Base-by-base conservation (phyloP, 2,113 vertebrate species). In the Pyxicephalus adspersus region DNA sequence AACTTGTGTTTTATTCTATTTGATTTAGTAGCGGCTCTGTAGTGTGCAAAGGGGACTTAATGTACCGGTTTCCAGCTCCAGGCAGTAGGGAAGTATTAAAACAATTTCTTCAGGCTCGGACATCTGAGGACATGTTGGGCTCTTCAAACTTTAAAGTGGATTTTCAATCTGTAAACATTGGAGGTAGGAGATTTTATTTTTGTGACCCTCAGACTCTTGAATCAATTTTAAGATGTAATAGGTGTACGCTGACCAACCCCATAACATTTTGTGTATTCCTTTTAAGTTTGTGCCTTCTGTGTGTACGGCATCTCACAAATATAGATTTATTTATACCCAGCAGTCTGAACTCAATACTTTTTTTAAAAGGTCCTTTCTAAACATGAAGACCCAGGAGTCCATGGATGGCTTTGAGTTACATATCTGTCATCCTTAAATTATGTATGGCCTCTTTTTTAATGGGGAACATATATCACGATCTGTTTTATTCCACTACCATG, bases 21-120 rank as follows among this genome's bases (percentile, higher is more conserved):
- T 73, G 9, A 8, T 31, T 64, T 76, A 90, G 89, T 83, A 85
- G 85, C 23, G 88, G 88, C 11, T 90, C 83, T 2, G 15, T 90
- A 28, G 1, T 88, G 22, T 87, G 84, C 61, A 74, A 80, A 0
- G 87, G 85, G 13, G 84, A 88, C 0, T 1, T 87, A 2, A 16
- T 89, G 8, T 90, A 88, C 77, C 77, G 8, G 0, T 31, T 7
- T 7, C 87, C 88, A 0, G 84, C 83, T 45, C 90, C 90, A 0
- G 45, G 29, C 18, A 88, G 84, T 9, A 0, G 58, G 8, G 52
- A 84, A 1, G n/a, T 90, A 29, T 2, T 86, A 45, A 20, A 79
- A 15, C 5, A 60, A 0, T 84, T 90, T 0, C n/a, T 60, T 0
- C 54, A 60, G 0, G 72, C 86, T 0, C 2, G 90, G 2, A 72